Percentiles rank a stretch among this genome's conserved stretches.
Evolutionary conservation across 1,140 invertebrate species (phyloP).

Genomic region (Drosophila serrata): DNA sequence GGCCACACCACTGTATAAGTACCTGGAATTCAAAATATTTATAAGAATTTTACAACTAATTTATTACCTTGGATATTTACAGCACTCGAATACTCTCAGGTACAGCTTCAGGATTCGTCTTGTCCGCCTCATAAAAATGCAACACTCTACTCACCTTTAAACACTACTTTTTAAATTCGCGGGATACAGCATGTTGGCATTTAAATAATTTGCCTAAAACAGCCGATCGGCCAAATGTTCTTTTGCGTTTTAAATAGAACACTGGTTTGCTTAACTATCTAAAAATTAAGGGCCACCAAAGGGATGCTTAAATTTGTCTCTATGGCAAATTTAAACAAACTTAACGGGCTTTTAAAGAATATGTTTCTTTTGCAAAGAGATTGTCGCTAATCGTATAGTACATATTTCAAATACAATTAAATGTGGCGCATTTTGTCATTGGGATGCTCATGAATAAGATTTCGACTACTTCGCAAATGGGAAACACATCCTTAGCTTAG

Average conservation of each 20-base stretch:
- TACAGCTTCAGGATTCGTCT: neutral
- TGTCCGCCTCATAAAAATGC: slow-evolving; percentile 7
- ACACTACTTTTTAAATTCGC: slow-evolving; percentile 36
- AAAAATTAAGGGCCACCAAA: slow-evolving; percentile 19
- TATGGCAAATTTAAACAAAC: slow-evolving; percentile 46
- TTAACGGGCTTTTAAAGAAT: slow-evolving; percentile 18
- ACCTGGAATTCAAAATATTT: slow-evolving; percentile 1
- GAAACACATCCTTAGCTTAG: slow-evolving; percentile 6
- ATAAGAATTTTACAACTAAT: neutral
- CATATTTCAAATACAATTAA: neutral
- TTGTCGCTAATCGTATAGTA: neutral
- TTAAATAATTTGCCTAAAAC: slow-evolving; percentile 11
- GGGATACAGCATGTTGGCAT: slow-evolving; percentile 39
- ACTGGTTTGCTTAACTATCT: slow-evolving; percentile 33
- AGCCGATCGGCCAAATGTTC: slow-evolving; percentile 58
- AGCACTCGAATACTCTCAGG: neutral
- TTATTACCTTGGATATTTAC: slow-evolving; percentile 32
- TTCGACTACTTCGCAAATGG: slow-evolving; percentile 37
- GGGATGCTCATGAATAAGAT: neutral
- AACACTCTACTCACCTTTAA: slow-evolving; percentile 70
- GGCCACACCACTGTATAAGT: neutral
- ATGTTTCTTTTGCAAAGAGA: slow-evolving; percentile 22
- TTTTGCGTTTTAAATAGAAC: slow-evolving; percentile 58
- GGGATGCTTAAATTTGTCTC: slow-evolving; percentile 58
- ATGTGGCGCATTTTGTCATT: neutral